These are phyloP conservation scores for Vireo griseus DNA, from an alignment of 2,797 vertebrate genomes.

Conservation along the genomic window DNA sequence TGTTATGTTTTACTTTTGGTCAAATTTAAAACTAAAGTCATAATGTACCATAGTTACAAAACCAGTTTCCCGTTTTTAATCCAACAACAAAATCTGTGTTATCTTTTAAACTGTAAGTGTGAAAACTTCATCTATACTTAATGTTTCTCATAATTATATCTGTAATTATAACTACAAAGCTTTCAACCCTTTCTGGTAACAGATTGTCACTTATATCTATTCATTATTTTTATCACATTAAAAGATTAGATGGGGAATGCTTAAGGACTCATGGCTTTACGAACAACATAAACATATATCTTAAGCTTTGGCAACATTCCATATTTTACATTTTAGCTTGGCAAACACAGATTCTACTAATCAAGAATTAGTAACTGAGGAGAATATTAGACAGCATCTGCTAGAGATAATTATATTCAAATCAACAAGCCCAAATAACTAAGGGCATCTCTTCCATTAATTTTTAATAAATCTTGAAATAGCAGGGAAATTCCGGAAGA, in stretches of 20 bases:
- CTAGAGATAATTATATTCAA: constrained; percentile 24
- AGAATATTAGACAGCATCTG: constrained; percentile 12
- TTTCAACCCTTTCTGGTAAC: neutral
- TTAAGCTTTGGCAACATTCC: neutral
- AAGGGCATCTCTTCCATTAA: constrained; percentile 6
- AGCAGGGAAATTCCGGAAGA: constrained; percentile 19
- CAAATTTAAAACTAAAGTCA: neutral
- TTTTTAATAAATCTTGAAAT: constrained; percentile 47
- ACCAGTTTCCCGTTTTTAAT: neutral
- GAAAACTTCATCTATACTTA: constrained; percentile 19
- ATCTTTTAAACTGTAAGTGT: neutral
- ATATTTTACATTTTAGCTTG: constrained; percentile 3
- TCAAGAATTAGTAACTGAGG: neutral
- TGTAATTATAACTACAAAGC: constrained; percentile 7
- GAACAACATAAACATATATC: neutral
- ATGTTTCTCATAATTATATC: constrained; percentile 23
- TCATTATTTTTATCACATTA: constrained; percentile 20
- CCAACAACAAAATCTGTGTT: neutral
- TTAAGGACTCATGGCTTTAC: neutral
- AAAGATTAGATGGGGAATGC: neutral
- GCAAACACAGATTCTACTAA: neutral
- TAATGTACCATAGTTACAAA: neutral
- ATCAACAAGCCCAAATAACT: constrained; percentile 21
- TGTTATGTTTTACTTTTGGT: neutral
- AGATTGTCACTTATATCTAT: neutral